phyloP scores from a whole-genome alignment of 2,797 vertebrate genomes.

The Phrynocephalus forsythii region DNA sequence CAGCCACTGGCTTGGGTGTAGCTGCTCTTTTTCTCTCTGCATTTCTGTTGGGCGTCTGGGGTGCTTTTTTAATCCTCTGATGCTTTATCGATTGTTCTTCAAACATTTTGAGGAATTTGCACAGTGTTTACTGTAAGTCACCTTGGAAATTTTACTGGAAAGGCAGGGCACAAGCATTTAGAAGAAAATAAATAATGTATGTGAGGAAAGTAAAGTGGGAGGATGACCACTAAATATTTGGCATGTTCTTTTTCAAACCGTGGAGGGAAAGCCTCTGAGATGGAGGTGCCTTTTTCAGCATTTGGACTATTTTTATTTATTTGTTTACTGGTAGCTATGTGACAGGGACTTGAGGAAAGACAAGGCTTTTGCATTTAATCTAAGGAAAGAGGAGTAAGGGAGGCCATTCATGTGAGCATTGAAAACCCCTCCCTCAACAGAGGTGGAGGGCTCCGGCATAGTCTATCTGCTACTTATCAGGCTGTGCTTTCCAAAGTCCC shows the following conservation, averaged over 20 bases:
- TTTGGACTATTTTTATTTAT: too few species aligned
- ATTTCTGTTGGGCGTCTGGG: not conserved
- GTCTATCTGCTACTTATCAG: too few species aligned
- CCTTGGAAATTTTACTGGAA: conserved; percentile 21
- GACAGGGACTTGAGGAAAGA: too few species aligned
- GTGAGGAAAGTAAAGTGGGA: not conserved
- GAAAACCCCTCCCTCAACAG: too few species aligned
- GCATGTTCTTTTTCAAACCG: not conserved
- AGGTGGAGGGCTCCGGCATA: too few species aligned
- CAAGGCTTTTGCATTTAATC: too few species aligned
- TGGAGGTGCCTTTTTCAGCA: too few species aligned
- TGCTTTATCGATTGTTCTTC: not conserved
- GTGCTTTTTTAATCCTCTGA: not conserved
- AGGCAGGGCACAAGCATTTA: not conserved
- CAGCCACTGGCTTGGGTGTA: too few species aligned
- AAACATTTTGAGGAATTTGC: conserved; percentile 15
- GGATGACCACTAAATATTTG: not conserved
- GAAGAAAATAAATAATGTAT: conserved; percentile 10
- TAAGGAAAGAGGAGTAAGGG: too few species aligned
- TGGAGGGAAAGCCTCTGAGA: not conserved
- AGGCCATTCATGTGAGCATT: too few species aligned
- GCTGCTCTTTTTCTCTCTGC: not conserved
- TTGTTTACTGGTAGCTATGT: too few species aligned
- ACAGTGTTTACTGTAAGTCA: conserved; percentile 14
- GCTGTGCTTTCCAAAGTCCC: too few species aligned